Conservation (phyloP, 2,888 invertebrate species). For the Ophioninae sp. region DNA sequence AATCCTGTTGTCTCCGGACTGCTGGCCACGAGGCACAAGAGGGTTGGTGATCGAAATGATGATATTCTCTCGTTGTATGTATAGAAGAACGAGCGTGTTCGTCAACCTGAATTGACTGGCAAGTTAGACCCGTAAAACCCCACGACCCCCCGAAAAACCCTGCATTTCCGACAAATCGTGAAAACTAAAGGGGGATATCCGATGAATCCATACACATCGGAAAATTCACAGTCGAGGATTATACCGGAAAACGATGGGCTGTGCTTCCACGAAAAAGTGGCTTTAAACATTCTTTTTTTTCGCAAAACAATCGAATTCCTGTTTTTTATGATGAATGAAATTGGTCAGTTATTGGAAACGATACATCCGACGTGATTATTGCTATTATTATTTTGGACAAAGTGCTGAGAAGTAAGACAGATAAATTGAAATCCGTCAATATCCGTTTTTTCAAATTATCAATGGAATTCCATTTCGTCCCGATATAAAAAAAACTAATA, state of each 20-base stretch:
- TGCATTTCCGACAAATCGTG: slow-evolving; percentile 6
- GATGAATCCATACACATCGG: neutral
- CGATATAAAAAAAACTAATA: too few relatives aligned
- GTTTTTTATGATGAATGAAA: neutral
- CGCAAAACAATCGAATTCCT: neutral
- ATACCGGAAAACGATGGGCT: neutral
- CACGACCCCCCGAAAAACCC: neutral
- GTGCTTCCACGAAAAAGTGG: neutral
- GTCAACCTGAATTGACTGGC: slow-evolving; percentile 30
- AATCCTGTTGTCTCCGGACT: slow-evolving; percentile 54
- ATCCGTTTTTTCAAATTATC: neutral
- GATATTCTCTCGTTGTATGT: slow-evolving; percentile 30
- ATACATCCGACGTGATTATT: neutral
- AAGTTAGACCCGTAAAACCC: slow-evolving; percentile 1
- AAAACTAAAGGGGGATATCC: neutral
- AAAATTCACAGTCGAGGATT: neutral
- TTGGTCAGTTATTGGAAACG: neutral
- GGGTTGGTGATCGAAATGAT: slow-evolving; percentile 31
- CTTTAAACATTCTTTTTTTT: neutral
- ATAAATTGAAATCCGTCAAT: neutral
- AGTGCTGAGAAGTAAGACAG: neutral
- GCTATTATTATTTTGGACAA: neutral
- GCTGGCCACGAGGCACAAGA: slow-evolving; percentile 25
- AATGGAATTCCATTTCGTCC: too few relatives aligned
- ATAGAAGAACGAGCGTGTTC: neutral